phyloP scores from a whole-genome alignment of 1,140 invertebrate species.

The Cataglyphis hispanica region DNA sequence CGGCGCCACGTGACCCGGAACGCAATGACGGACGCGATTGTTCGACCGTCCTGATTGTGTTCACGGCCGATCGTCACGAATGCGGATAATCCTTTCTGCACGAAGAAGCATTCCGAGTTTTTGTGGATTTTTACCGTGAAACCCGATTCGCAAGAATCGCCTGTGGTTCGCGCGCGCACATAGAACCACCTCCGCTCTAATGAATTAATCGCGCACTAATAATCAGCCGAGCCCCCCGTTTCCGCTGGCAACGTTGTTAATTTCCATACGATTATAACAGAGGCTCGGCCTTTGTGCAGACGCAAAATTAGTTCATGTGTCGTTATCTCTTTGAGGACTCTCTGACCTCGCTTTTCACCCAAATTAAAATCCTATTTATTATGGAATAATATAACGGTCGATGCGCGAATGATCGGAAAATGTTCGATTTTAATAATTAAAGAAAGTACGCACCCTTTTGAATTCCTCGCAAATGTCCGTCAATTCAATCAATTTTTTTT shows the following conservation, averaged over 20 bases:
- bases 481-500: no score
- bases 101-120: constrained; percentile 44
- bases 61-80: constrained; percentile 48
- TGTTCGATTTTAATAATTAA: background rate
- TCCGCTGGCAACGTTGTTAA: constrained; percentile 70
- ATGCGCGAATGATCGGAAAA: background rate
- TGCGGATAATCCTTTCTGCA: constrained; percentile 64
- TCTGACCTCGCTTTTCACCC: constrained; percentile 8
- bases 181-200: constrained; percentile 52
- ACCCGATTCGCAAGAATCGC: constrained; percentile 38
- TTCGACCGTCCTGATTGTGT: constrained; percentile 48
- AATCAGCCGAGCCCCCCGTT: constrained; percentile 50
- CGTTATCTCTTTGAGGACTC: constrained; percentile 56
- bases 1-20: constrained; percentile 63
- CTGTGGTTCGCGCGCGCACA: background rate
- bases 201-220: constrained; percentile 70
- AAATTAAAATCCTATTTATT: constrained; percentile 53
- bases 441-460: background rate
- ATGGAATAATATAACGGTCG: background rate
- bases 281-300: constrained; percentile 58
- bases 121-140: constrained; percentile 32
- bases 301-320: constrained; percentile 63
- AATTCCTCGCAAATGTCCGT: no score
- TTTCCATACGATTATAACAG: constrained; percentile 67
- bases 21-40: constrained; percentile 41